Percentiles rank a stretch among this genome's conserved stretches.
phyloP scores from a whole-genome alignment of 1,140 invertebrate species.

The Hylyphantes graminicola region DNA sequence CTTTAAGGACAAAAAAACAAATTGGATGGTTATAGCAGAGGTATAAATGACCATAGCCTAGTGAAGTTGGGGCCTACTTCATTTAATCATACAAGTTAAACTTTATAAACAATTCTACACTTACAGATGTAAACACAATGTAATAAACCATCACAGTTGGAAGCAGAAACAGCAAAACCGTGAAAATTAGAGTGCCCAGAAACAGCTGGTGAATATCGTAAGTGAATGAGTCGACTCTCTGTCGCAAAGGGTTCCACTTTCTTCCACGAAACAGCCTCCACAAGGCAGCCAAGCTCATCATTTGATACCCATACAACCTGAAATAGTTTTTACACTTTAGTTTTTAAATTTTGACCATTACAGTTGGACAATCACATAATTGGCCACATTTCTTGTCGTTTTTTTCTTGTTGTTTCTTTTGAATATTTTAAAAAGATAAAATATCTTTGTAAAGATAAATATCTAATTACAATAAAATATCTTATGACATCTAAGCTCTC shows the following conservation, averaged over 20 bases:
- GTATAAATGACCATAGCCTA: neutral
- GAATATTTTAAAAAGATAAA: no score
- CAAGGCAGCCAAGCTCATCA: slow-evolving; percentile 80
- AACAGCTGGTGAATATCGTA: slow-evolving; percentile 89
- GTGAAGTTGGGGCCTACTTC: neutral
- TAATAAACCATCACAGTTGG: slow-evolving; percentile 93
- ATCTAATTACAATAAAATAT: no score
- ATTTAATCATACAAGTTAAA: neutral
- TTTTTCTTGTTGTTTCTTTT: no score
- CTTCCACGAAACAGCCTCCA: slow-evolving; percentile 89
- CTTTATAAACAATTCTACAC: neutral
- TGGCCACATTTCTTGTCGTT: no score
- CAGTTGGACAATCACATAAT: no score
- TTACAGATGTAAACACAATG: slow-evolving; percentile 76
- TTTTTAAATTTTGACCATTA: neutral
- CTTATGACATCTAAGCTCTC: no score
- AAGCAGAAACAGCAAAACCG: slow-evolving; percentile 86
- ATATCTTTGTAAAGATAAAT: no score
- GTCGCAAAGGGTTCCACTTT: slow-evolving; percentile 89
- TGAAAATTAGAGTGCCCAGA: slow-evolving; percentile 88
- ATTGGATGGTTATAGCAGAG: neutral
- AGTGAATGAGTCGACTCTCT: slow-evolving; percentile 68
- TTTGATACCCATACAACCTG: slow-evolving; percentile 88
- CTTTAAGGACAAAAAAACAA: neutral
- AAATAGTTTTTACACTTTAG: slow-evolving; percentile 66